A percentile compares a stretch with the other conserved stretches of the same genome.
Evolutionary conservation across 2,797 vertebrate species (phyloP).

Genomic region (Cyprinella venusta): DNA sequence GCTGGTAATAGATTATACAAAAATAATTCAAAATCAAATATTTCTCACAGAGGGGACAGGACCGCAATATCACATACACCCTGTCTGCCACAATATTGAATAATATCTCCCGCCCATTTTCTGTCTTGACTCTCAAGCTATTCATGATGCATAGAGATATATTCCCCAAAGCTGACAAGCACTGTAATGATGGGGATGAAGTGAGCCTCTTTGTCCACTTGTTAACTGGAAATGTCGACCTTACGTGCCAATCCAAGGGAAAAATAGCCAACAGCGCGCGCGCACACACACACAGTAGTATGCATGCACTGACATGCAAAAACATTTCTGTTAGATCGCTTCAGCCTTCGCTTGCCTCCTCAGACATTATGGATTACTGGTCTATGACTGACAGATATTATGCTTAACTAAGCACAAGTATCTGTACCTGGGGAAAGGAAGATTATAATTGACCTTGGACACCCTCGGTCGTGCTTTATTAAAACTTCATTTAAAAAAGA

Average conservation of each 20-base stretch:
- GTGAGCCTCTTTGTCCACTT: slow-evolving; percentile 68
- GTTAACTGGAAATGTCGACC: slow-evolving; percentile 76
- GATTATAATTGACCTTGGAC: slow-evolving; percentile 83
- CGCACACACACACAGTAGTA: slow-evolving; percentile 61
- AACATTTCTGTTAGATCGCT: slow-evolving; percentile 72
- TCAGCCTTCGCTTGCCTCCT: slow-evolving; percentile 73
- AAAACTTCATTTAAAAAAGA: slow-evolving; percentile 88
- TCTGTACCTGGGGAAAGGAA: slow-evolving; percentile 61
- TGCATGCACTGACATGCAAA: slow-evolving; percentile 53
- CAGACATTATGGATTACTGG: slow-evolving; percentile 74
- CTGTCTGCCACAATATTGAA: slow-evolving; percentile 68
- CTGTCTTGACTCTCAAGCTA: slow-evolving; percentile 72
- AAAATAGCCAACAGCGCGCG: slow-evolving; percentile 77
- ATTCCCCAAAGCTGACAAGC: slow-evolving; percentile 76
- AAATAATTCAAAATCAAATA: slow-evolving; percentile 57
- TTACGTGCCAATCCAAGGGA: slow-evolving; percentile 80
- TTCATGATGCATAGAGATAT: slow-evolving; percentile 81
- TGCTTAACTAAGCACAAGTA: slow-evolving; percentile 75
- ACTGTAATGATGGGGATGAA: slow-evolving; percentile 67
- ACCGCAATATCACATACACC: slow-evolving; percentile 65
- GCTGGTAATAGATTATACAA: not conserved
- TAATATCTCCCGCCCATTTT: slow-evolving; percentile 72
- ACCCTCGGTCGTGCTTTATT: slow-evolving; percentile 82
- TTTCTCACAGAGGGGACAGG: not conserved
- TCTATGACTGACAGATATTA: slow-evolving; percentile 78